Conservation (phyloP, 2,888 invertebrate genomes). For the Diarsia dahlii region DNA sequence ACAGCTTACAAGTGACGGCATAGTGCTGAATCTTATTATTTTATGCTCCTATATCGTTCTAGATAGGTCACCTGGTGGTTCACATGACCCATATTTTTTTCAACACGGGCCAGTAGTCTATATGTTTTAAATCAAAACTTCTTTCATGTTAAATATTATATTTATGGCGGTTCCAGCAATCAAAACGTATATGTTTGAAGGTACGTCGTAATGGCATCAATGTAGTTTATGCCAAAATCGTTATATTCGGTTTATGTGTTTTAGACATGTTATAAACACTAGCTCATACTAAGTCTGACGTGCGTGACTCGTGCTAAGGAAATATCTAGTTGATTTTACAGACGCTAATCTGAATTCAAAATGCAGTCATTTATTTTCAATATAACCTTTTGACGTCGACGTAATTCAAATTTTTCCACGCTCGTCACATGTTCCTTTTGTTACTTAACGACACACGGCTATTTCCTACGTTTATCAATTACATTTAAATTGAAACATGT, state of each 20-base stretch:
- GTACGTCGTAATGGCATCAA: background rate
- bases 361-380: conserved; percentile 45
- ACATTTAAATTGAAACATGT: conserved; percentile 44
- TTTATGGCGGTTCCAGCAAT: conserved; percentile 25
- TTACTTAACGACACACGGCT: conserved; percentile 30
- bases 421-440: conserved; percentile 53
- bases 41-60: no score
- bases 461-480: conserved; percentile 55
- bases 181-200: conserved; percentile 29
- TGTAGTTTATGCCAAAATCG: conserved; percentile 23
- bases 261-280: conserved; percentile 33
- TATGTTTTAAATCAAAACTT: conserved; percentile 11
- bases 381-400: conserved; percentile 35
- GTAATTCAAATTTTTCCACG: conserved; percentile 41
- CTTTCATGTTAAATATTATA: background rate
- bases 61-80: no score
- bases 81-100: no score
- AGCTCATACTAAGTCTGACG: background rate
- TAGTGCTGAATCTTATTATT: no score
- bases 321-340: conserved; percentile 15
- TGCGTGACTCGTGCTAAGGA: conserved; percentile 20
- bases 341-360: conserved; percentile 30
- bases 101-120: no score
- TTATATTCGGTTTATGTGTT: conserved; percentile 25
- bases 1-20: no score